A percentile compares a stretch with the other conserved stretches of the same genome.
These are phyloP conservation scores for Apamea crenata DNA, from an alignment of 2,888 invertebrate genomes.

Conservation along the genomic window DNA sequence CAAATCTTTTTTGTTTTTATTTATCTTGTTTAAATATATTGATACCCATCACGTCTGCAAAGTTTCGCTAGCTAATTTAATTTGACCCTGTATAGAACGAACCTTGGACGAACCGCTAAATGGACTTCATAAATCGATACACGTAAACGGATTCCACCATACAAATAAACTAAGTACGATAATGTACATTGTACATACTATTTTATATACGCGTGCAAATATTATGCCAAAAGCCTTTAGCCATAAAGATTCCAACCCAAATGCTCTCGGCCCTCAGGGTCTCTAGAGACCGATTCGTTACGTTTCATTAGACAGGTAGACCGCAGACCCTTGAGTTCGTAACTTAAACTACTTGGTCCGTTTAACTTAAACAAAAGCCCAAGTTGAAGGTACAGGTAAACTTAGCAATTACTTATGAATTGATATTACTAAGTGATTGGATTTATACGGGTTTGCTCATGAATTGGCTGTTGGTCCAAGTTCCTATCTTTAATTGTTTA, in stretches of 20 bases:
- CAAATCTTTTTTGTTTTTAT: too few species aligned
- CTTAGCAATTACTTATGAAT: slow-evolving; percentile 49
- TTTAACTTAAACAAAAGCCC: slow-evolving; percentile 61
- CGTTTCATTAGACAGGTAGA: slow-evolving; percentile 60
- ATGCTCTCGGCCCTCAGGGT: slow-evolving; percentile 16
- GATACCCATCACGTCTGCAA: too few species aligned
- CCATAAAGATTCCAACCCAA: slow-evolving; percentile 46
- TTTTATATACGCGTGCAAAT: slow-evolving; percentile 3
- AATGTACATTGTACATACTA: not conserved
- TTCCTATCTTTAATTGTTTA: slow-evolving; percentile 3
- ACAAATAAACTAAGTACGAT: slow-evolving; percentile 11
- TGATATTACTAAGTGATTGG: slow-evolving; percentile 42
- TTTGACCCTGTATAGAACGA: not conserved
- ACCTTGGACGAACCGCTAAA: not conserved
- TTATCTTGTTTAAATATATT: not conserved
- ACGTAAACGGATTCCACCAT: not conserved
- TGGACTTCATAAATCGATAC: slow-evolving; percentile 27
- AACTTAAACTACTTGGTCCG: slow-evolving; percentile 64
- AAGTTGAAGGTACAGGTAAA: slow-evolving; percentile 41
- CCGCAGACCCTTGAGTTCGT: slow-evolving; percentile 18
- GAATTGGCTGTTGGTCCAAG: not conserved
- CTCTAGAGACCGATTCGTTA: slow-evolving; percentile 52
- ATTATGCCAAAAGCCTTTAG: slow-evolving; percentile 26
- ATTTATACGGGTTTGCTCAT: slow-evolving; percentile 49
- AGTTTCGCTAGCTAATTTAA: too few species aligned